phyloP scores from a whole-genome alignment of 2,888 invertebrate species.

The Ophonus ardosiacus region DNA sequence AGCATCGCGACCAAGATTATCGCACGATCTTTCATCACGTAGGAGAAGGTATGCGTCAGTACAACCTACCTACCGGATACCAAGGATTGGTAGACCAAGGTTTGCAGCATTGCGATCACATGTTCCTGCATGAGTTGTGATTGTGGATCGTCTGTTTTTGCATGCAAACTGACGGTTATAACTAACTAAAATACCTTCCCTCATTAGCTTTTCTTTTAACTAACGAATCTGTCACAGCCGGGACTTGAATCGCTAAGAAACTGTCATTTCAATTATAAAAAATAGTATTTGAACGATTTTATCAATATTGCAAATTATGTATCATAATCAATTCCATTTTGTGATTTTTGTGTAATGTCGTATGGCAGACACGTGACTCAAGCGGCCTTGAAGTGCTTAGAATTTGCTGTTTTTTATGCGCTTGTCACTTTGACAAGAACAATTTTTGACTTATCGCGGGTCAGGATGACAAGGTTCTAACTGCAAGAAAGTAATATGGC shows the following conservation, averaged over 20 bases:
- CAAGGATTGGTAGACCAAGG: conserved; percentile 72
- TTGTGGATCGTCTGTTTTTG: conserved; percentile 56
- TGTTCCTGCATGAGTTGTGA: conserved; percentile 67
- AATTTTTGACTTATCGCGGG: no score
- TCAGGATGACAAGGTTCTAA: no score
- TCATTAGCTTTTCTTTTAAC: conserved; percentile 26
- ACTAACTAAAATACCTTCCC: conserved; percentile 16
- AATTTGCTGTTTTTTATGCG: no score
- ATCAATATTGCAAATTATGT: no score
- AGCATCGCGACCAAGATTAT: conserved; percentile 71
- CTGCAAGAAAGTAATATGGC: no score
- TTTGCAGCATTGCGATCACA: conserved; percentile 68
- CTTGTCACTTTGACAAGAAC: no score
- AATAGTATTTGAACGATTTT: no score
- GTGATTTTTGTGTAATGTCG: no score
- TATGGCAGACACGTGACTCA: no score
- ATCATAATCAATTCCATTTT: no score
- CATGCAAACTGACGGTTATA: conserved; percentile 61
- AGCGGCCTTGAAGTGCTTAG: no score
- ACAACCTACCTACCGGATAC: conserved; percentile 71
- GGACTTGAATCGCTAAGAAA: conserved; percentile 28
- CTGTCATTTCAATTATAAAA: no score
- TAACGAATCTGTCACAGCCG: not conserved
- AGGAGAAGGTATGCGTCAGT: conserved; percentile 73
- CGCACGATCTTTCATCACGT: conserved; percentile 68